Evolutionary conservation across 2,797 vertebrate genomes (phyloP).

Genomic region (Poecilia picta): DNA sequence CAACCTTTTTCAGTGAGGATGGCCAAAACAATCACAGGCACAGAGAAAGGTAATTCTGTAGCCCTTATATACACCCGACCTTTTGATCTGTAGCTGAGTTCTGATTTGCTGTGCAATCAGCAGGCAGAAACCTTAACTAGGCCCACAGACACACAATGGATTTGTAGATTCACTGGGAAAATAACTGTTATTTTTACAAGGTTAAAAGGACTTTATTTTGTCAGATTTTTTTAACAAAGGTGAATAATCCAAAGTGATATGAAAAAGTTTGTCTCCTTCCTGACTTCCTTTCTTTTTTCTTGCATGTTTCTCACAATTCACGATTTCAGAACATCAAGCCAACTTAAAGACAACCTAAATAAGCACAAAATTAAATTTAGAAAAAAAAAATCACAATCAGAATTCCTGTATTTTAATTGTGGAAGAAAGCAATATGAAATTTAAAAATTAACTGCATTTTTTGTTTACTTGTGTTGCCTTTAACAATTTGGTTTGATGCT

Average conservation of each 20-base stretch:
- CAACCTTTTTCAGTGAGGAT: not conserved
- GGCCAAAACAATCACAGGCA: not conserved
- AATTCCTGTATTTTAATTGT: too few species aligned
- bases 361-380: too few species aligned
- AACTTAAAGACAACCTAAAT: too few species aligned
- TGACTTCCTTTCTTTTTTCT: too few species aligned
- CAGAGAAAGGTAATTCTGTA: constrained; percentile 12
- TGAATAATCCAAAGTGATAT: not conserved
- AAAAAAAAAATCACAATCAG: too few species aligned
- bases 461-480: too few species aligned
- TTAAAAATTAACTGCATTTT: too few species aligned
- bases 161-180: not conserved
- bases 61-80: constrained; percentile 37
- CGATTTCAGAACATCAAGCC: too few species aligned
- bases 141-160: constrained; percentile 31
- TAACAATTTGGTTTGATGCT: too few species aligned
- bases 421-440: too few species aligned
- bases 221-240: not conserved
- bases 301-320: too few species aligned
- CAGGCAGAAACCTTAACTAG: constrained; percentile 41
- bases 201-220: not conserved
- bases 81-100: constrained; percentile 54
- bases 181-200: not conserved
- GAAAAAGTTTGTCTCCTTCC: too few species aligned
- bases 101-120: constrained; percentile 62